Conservation (phyloP, 2,797 vertebrate species). For the Sandelia bainsii region DNA sequence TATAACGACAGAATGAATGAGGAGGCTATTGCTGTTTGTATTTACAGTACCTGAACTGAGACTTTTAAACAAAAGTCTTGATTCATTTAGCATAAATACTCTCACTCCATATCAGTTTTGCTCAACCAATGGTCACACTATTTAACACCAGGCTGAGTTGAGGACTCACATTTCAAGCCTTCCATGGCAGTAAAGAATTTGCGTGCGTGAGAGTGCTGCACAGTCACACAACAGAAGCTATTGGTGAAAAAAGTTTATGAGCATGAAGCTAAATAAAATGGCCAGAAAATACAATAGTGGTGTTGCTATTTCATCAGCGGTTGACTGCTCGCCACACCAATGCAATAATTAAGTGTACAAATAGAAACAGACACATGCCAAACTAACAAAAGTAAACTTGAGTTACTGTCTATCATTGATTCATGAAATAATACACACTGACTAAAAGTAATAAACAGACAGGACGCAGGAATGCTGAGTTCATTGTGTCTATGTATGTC, state of each 20-base stretch:
- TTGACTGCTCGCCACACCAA: background rate
- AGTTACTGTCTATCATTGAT: background rate
- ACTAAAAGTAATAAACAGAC: constrained; percentile 2
- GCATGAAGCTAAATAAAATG: background rate
- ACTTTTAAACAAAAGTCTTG: background rate
- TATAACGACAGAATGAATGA: background rate
- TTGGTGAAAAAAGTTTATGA: background rate
- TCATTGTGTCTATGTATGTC: constrained; percentile 11
- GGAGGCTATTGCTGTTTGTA: background rate
- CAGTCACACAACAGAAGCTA: background rate
- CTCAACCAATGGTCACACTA: background rate
- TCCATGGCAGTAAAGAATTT: background rate
- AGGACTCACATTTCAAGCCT: background rate
- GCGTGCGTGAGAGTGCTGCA: background rate
- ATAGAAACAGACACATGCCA: background rate
- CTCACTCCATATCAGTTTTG: background rate
- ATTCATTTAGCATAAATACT: background rate
- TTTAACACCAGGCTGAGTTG: background rate
- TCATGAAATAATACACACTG: constrained; percentile 14
- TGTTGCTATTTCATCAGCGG: background rate
- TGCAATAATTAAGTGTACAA: constrained; percentile 10
- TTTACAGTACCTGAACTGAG: background rate
- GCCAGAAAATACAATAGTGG: background rate
- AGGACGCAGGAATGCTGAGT: constrained; percentile 13
- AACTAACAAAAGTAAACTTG: background rate